Percentiles rank a stretch among this genome's conserved stretches.
Conservation (phyloP, 2,113 vertebrate species). For the Neomonachus schauinslandi region DNA sequence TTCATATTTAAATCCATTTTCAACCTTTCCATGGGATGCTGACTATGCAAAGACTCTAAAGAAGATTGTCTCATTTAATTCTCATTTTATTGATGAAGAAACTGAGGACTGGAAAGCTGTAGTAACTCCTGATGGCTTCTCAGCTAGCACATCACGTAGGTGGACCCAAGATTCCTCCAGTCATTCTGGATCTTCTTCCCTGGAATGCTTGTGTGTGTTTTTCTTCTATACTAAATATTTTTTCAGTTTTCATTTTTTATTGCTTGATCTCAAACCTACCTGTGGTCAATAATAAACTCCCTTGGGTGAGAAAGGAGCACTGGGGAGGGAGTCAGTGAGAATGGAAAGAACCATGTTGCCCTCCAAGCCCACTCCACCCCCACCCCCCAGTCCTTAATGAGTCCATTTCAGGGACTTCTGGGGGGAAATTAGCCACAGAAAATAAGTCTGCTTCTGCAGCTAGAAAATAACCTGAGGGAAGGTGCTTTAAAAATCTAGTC, state of each 20-base stretch:
- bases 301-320: neutral
- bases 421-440: neutral
- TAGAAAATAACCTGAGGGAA: neutral
- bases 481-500: neutral
- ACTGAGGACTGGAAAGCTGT: neutral
- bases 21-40: neutral
- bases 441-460: neutral
- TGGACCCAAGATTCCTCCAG: too few species aligned
- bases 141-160: fast-evolving
- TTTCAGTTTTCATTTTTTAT: neutral
- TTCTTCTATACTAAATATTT: neutral
- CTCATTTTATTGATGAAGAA: neutral
- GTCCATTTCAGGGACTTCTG: neutral
- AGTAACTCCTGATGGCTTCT: too few species aligned
- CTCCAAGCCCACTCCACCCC: too few species aligned
- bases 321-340: fast-evolving
- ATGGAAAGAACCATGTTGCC: neutral
- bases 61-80: neutral
- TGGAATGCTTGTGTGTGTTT: neutral
- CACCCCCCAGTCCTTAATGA: neutral
- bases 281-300: neutral
- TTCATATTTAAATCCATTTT: too few species aligned
- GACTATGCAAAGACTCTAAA: neutral
- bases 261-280: neutral
- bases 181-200: neutral